Evolutionary conservation across 1,140 invertebrate species (phyloP), one percentile per base, ranked within the genome.

Genomic region (Bradysia coprophila): DNA sequence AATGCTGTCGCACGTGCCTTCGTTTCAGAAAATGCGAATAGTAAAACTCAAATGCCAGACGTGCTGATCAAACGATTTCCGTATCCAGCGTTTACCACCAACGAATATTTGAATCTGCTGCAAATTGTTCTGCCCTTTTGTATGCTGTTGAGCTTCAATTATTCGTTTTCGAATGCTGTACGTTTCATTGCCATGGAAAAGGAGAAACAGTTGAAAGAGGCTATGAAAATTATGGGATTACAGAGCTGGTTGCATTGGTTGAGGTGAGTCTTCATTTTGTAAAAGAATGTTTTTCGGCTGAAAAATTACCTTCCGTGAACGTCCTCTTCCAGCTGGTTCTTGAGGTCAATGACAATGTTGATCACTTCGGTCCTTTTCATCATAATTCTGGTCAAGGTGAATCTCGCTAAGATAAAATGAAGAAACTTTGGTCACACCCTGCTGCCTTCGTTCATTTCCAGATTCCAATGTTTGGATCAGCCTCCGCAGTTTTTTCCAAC

Each of bases 161-260:
- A 67, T 49, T 63, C 72, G 2, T 65, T 68, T 10, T 64, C 71
- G 20, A 67, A 72, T 48, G 66, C 74, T 2, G 48, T 50, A 0
- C 43, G 45, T 39, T 36, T 41, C 0, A 54, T n/a, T n/a, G n/a
- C n/a, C n/a, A n/a, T n/a, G n/a, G n/a, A n/a, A n/a, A n/a, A n/a
- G n/a, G n/a, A n/a, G n/a, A n/a, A n/a, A n/a, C n/a, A n/a, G n/a
- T n/a, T n/a, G n/a, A n/a, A n/a, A n/a, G n/a, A n/a, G n/a, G 69
- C 71, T 1, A 73, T 78, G 74, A 74, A 72, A 51, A 72, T 77
- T 52, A 75, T 75, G 72, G 74, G 74, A 11, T 47, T 76, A 16
- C 63, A 61, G 20, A 66, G 63, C 45, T 75, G 67, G 65, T 44
- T 76, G 16, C 71, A 76, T 45, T 75, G 72, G 69, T 41, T n/a